Conservation (phyloP, 2,797 vertebrate genomes). For the Macropodus opercularis region DNA sequence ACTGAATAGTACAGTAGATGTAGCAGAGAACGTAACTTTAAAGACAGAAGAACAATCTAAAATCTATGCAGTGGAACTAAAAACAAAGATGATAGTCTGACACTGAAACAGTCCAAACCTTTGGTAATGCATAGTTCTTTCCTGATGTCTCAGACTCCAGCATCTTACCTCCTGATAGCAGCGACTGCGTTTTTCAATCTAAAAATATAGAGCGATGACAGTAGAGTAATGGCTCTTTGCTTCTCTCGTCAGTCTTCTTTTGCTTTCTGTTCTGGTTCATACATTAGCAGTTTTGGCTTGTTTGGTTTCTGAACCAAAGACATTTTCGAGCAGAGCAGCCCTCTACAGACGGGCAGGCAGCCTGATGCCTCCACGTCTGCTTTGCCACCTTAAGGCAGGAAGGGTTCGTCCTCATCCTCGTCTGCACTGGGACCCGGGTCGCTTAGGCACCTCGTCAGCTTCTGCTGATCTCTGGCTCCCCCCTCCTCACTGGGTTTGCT, state of each 20-base stretch:
- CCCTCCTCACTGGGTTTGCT: slow-evolving; percentile 59
- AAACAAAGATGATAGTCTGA: slow-evolving; percentile 47
- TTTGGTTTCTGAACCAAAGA: slow-evolving; percentile 57
- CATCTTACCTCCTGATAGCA: slow-evolving; percentile 10
- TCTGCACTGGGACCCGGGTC: slow-evolving; percentile 91
- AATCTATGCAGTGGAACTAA: slow-evolving; percentile 16
- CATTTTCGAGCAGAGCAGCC: slow-evolving; percentile 33
- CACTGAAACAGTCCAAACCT: slow-evolving; percentile 74
- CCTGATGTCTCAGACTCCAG: slow-evolving; percentile 44
- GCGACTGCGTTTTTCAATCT: slow-evolving; percentile 18
- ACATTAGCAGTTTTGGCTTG: slow-evolving; percentile 69
- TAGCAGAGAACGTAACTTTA: slow-evolving; percentile 19
- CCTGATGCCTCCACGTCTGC: slow-evolving; percentile 12
- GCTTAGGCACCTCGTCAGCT: slow-evolving; percentile 92
- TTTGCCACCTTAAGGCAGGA: slow-evolving; percentile 74
- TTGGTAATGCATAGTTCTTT: slow-evolving; percentile 86
- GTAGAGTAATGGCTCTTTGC: slow-evolving; percentile 71
- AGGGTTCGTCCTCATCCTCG: slow-evolving; percentile 90
- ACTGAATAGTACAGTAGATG: slow-evolving; percentile 4
- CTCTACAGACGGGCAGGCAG: not conserved
- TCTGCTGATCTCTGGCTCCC: slow-evolving; percentile 84
- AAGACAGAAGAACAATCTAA: slow-evolving; percentile 17
- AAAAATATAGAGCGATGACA: slow-evolving; percentile 64
- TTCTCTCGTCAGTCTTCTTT: slow-evolving; percentile 16
- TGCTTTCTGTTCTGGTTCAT: slow-evolving; percentile 50